These are phyloP conservation scores for Danio aesculapii DNA, from an alignment of 2,797 vertebrate species.

Conservation along the genomic window DNA sequence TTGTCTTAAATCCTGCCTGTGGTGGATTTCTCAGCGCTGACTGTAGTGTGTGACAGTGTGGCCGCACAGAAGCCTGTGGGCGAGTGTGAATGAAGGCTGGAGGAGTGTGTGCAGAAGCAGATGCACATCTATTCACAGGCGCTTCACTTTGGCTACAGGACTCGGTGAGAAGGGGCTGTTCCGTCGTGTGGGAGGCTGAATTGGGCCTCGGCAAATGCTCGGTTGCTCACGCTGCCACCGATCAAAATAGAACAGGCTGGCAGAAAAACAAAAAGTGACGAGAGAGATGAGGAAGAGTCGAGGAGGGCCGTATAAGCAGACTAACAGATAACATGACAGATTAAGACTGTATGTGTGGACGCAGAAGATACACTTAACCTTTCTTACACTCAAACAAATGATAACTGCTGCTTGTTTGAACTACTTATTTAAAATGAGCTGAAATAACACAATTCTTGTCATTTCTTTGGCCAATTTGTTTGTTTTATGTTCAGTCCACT, in stretches of 20 bases:
- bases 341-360: not conserved
- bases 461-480: no score
- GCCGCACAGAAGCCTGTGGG: conserved; percentile 47
- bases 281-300: conserved; percentile 36
- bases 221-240: conserved; percentile 49
- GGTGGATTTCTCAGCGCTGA: not conserved
- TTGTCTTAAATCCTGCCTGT: no score
- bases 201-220: conserved; percentile 59
- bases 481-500: no score
- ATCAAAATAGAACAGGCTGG: conserved; percentile 58
- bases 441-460: no score
- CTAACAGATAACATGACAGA: not conserved
- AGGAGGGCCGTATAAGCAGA: conserved; percentile 8
- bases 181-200: conserved; percentile 59
- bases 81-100: conserved; percentile 50
- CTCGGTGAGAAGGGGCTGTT: conserved; percentile 62
- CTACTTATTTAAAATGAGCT: no score
- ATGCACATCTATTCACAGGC: conserved; percentile 56
- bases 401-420: no score
- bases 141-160: conserved; percentile 48
- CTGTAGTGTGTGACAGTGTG: conserved; percentile 10
- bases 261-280: conserved; percentile 56
- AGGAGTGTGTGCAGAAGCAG: conserved; percentile 50
- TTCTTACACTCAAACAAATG: no score
- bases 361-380: no score